A percentile compares a stretch with the other conserved stretches of the same genome.
phyloP scores from a whole-genome alignment of 2,888 invertebrate species.

The Brachypalpus laphriformis region DNA sequence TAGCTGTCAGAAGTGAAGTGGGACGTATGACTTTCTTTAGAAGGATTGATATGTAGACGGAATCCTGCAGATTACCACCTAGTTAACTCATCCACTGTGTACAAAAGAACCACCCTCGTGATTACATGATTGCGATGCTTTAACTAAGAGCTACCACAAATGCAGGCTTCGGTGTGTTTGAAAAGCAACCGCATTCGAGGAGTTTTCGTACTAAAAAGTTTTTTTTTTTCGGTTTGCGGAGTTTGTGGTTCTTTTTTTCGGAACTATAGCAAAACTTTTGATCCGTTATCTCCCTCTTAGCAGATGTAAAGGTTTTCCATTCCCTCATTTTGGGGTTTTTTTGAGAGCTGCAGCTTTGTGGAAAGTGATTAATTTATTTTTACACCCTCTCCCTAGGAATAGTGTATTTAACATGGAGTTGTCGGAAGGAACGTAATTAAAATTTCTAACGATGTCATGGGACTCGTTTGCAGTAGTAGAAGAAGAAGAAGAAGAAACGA shows the following conservation, averaged over 20 bases:
- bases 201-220: constrained; percentile 6
- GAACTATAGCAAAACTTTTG: constrained; percentile 14
- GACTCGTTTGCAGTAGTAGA: not conserved
- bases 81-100: not conserved
- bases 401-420: constrained; percentile 32
- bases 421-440: constrained; percentile 40
- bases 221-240: not conserved
- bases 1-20: not conserved
- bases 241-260: not conserved
- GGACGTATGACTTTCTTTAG: too few species aligned
- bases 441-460: constrained; percentile 33
- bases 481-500: not conserved
- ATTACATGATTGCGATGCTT: not conserved
- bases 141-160: constrained; percentile 10
- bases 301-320: constrained; percentile 13
- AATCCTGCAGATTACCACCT: not conserved
- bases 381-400: constrained; percentile 16
- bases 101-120: not conserved
- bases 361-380: constrained; percentile 47
- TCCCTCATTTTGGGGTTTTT: not conserved
- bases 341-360: not conserved
- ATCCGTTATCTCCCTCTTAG: constrained; percentile 19
- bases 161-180: not conserved
- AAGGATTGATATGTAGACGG: not conserved
- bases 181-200: constrained; percentile 10